Evolutionary conservation across 2,113 vertebrate species (phyloP).

Genomic region (Rousettus leschenaultii): DNA sequence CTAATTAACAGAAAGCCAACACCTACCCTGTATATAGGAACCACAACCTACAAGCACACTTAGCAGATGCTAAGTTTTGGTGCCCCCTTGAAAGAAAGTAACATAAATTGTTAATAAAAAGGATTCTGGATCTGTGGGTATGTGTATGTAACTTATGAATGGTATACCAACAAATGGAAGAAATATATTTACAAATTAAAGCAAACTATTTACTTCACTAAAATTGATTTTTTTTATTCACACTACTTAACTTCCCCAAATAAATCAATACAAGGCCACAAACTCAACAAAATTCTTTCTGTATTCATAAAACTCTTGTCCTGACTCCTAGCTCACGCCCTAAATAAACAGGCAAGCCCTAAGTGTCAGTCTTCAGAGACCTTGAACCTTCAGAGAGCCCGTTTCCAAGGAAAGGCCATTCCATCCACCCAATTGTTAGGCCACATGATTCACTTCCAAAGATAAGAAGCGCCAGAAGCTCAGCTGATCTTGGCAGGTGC

Average conservation of each 20-base stretch:
- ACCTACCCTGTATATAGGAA: neutral
- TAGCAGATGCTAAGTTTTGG: neutral
- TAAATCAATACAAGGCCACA: neutral
- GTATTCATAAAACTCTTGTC: neutral
- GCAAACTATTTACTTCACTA: neutral
- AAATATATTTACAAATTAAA: slow-evolving; percentile 16
- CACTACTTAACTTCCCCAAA: neutral
- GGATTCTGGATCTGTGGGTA: neutral
- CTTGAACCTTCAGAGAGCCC: neutral
- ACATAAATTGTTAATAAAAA: neutral
- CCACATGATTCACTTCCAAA: neutral
- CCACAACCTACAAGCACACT: neutral
- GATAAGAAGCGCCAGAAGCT: neutral
- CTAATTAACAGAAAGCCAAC: neutral
- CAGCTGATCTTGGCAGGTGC: neutral
- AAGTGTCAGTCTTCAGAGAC: neutral
- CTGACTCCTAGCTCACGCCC: neutral
- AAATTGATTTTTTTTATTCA: neutral
- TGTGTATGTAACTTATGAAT: neutral
- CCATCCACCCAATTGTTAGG: neutral
- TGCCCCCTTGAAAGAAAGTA: neutral
- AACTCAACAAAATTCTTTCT: slow-evolving; percentile 1
- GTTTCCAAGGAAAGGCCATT: neutral
- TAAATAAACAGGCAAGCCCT: neutral
- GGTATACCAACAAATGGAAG: neutral